Base-by-base conservation (phyloP, 2,797 vertebrate genomes). In the Antennarius maculatus region DNA sequence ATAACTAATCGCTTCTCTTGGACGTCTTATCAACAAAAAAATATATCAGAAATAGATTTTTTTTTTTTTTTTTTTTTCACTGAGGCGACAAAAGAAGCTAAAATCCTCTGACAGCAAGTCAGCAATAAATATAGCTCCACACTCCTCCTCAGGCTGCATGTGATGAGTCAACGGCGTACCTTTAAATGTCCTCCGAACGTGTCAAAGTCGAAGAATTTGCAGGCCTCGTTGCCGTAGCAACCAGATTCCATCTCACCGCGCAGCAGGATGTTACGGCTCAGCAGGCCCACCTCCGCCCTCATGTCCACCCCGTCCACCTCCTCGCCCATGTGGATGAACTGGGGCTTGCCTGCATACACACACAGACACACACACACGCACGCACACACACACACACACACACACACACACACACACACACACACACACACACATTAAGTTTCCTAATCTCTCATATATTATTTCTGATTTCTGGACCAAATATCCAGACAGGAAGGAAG, bases 151-250 rank as follows among this genome's bases (percentile, higher is more conserved):
- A 7, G 51, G 57, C 43, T 23, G 11, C 43, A 27, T 13, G 9
- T 0, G 0, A n/a, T 58, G 31, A 18, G 9, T 3, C 4, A 18
- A 17, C 15, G 43, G 4, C 0, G 2, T 92, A 99, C 97, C 97
- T 99, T 99, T 64, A 99, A 73, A 76, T 99, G 97, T 57, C 97
- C 97, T 0, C 97, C 97, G 1, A 99, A 98, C 16, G 97, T 98
- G 84, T 99, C 97, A 0, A 98, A 98, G 82, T 91, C 71, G 37
- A 98, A 99, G 93, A 98, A 99, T 79, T 91, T 93, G 93, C 97
- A 99, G 61, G 95, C 71, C 48, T 96, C 92, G 5, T 82, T 94
- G 82, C 86, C 91, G 17, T 99, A 98, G 89, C 97, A 99, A 13
- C 16, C 7, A 0, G 77, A 69, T 78, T 97, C 94, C 94, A 95